phyloP scores from a whole-genome alignment of 2,888 invertebrate genomes.

The Melipona bicolor region DNA sequence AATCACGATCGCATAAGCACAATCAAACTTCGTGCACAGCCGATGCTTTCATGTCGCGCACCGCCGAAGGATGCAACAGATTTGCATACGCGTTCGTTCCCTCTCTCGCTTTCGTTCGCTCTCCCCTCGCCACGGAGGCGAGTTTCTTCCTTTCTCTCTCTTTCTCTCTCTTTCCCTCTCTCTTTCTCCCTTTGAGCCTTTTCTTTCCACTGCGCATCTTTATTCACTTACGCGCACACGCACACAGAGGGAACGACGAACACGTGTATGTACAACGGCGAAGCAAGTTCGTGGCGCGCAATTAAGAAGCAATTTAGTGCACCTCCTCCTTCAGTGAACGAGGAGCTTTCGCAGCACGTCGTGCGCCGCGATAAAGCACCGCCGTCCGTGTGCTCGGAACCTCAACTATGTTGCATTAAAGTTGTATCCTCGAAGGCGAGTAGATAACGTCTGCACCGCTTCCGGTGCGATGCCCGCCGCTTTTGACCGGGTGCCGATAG shows the following conservation, averaged over 20 bases:
- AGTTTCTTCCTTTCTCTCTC: too few species aligned
- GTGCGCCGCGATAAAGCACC: constrained; percentile 38
- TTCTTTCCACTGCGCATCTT: too few species aligned
- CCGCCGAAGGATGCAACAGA: constrained; percentile 25
- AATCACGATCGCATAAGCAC: constrained; percentile 33
- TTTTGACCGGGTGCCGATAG: neutral
- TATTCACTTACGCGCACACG: neutral
- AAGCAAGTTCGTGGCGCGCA: constrained; percentile 56
- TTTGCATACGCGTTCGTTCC: constrained; percentile 25
- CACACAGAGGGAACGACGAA: neutral
- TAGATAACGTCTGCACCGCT: neutral
- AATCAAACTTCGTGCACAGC: constrained; percentile 28
- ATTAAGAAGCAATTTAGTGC: constrained; percentile 58
- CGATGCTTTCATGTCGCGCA: constrained; percentile 12
- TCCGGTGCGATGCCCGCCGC: neutral
- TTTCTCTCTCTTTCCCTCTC: neutral
- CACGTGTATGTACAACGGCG: neutral
- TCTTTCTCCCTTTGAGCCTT: neutral
- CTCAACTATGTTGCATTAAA: constrained; percentile 41
- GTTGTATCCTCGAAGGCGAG: constrained; percentile 30
- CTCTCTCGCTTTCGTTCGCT: neutral
- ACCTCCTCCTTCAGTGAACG: constrained; percentile 40
- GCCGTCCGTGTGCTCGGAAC: neutral
- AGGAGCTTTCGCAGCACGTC: constrained; percentile 40
- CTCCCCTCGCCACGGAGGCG: neutral